Evolutionary conservation across 2,888 invertebrate species (phyloP).

Genomic region (Yponomeuta cagnagella): DNA sequence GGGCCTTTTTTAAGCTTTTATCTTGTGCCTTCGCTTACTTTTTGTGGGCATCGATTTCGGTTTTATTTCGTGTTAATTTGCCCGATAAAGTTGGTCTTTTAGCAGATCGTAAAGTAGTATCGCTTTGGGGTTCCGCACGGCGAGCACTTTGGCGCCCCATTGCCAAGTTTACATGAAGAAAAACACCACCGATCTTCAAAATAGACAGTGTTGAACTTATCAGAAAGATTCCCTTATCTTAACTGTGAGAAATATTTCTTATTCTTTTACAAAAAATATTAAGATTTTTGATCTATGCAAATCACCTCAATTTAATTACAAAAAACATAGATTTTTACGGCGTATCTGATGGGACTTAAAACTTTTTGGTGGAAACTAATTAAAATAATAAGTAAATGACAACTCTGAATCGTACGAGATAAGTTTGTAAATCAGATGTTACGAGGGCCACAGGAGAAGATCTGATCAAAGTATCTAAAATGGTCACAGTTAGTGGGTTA

Average conservation of each 20-base stretch:
- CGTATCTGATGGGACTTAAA: conserved; percentile 57
- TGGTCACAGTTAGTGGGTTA: conserved; percentile 77
- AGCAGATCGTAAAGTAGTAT: conserved; percentile 74
- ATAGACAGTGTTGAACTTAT: too few relatives aligned
- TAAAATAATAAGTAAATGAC: conserved; percentile 32
- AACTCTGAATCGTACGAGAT: conserved; percentile 38
- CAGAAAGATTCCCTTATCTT: too few relatives aligned
- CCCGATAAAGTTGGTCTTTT: conserved; percentile 74
- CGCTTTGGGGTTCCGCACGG: conserved; percentile 9
- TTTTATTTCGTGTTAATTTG: conserved; percentile 77
- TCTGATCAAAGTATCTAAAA: conserved; percentile 76
- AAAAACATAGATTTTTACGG: conserved; percentile 69
- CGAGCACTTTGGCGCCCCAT: conserved; percentile 17
- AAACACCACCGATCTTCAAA: too few relatives aligned
- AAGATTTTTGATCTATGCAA: neutral
- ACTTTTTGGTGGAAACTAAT: conserved; percentile 29
- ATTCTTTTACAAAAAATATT: too few relatives aligned
- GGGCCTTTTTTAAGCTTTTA: conserved; percentile 73
- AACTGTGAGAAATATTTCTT: too few relatives aligned
- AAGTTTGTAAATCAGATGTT: conserved; percentile 31
- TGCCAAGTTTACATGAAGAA: neutral
- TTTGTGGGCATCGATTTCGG: conserved; percentile 65
- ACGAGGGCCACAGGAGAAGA: conserved; percentile 54
- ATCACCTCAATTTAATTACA: neutral
- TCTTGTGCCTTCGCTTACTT: conserved; percentile 71